These are phyloP conservation scores for Acleris sparsana DNA, from an alignment of 2,888 invertebrate genomes.

Conservation along the genomic window DNA sequence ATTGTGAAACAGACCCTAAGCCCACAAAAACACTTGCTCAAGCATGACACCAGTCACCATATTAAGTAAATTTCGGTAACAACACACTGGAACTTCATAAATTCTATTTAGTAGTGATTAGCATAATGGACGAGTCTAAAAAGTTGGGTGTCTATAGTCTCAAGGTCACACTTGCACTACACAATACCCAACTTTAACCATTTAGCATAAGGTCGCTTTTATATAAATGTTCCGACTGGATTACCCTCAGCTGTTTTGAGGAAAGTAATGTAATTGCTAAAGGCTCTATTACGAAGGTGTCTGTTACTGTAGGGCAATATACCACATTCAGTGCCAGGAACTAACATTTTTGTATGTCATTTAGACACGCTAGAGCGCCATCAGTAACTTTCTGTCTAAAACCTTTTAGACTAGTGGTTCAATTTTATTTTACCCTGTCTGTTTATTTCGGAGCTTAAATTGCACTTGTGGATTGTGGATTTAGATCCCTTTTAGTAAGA, in stretches of 20 bases:
- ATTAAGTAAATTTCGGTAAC: conserved; percentile 31
- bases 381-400: no score
- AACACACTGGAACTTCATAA: conserved; percentile 19
- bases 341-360: no score
- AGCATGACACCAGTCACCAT: no score
- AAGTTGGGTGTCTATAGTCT: conserved; percentile 11
- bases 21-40: no score
- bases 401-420: no score
- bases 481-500: no score
- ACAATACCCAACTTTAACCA: conserved; percentile 1
- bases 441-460: no score
- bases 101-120: conserved; percentile 29
- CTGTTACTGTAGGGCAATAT: neutral
- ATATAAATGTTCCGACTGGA: conserved; percentile 1
- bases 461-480: no score
- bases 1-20: no score
- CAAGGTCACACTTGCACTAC: conserved; percentile 14
- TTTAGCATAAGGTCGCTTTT: neutral
- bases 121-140: conserved; percentile 21
- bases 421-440: no score
- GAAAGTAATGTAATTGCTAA: conserved; percentile 30
- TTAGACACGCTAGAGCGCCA: no score
- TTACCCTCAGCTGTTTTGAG: conserved; percentile 28
- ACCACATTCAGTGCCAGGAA: no score
- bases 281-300: conserved; percentile 12